A percentile compares a stretch with the other conserved stretches of the same genome.
Conservation (phyloP, 2,797 vertebrate genomes). For the Microctenopoma lineatum region DNA sequence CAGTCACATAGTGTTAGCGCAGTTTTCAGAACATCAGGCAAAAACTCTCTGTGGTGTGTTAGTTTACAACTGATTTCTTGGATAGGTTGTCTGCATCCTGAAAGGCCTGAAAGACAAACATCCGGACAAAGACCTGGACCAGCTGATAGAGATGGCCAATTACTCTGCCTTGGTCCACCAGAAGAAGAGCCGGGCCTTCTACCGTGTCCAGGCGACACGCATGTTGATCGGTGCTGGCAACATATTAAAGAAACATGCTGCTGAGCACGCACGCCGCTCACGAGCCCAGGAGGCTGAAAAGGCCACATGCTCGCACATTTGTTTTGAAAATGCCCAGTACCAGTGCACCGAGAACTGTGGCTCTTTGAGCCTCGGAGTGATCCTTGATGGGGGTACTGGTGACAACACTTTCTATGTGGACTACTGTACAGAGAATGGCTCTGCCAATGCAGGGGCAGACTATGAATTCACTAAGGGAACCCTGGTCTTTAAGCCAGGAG, state of each 20-base stretch:
- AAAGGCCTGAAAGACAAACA: slow-evolving; percentile 95
- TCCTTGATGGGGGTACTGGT: slow-evolving; percentile 85
- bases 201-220: slow-evolving; percentile 93
- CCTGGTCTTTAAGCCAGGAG: slow-evolving; percentile 92
- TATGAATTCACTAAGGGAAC: slow-evolving; percentile 90
- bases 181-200: slow-evolving; percentile 96
- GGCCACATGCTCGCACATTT: slow-evolving; percentile 85
- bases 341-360: slow-evolving; percentile 96
- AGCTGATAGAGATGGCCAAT: slow-evolving; percentile 94
- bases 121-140: slow-evolving; percentile 94
- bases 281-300: slow-evolving; percentile 50
- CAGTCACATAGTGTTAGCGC: background rate
- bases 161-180: slow-evolving; percentile 91
- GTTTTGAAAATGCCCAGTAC: slow-evolving; percentile 91
- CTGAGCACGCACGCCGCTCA: slow-evolving; percentile 75
- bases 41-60: background rate
- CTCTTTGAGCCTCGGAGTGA: slow-evolving; percentile 81
- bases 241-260: slow-evolving; percentile 89
- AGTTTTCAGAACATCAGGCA: background rate
- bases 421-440: slow-evolving; percentile 95
- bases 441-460: slow-evolving; percentile 90
- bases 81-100: slow-evolving; percentile 89
- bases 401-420: slow-evolving; percentile 93
- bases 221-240: slow-evolving; percentile 95
- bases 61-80: slow-evolving; percentile 1